Evolutionary conservation across 2,888 invertebrate species (phyloP), one percentile per base, ranked within the genome.

Genomic region (Phrixothrix hirtus): DNA sequence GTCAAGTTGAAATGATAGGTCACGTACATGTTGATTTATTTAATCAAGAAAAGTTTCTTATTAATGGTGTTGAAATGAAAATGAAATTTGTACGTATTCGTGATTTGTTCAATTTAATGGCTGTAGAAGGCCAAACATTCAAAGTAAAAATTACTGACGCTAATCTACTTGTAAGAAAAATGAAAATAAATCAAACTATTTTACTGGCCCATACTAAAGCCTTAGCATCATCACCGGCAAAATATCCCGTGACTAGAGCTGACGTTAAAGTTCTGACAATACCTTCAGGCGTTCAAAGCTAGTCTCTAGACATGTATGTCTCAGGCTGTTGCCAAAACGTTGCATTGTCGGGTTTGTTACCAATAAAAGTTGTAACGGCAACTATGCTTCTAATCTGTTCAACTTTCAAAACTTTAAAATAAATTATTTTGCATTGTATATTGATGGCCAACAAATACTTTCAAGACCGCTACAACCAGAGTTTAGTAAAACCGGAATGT

Each of bases 101-200:
- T 4, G 44, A n/a, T n/a, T n/a, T n/a, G 34, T 45, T 45, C 12
- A 45, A 11, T 30, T 36, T 45, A 17, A 45, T 45, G 45, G 36
- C 16, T n/a, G 16, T n/a, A n/a, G n/a, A n/a, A n/a, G n/a, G n/a
- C n/a, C n/a, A n/a, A n/a, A n/a, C n/a, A n/a, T n/a, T n/a, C n/a
- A n/a, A n/a, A n/a, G n/a, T n/a, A n/a, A 29, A 29, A 6, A 32
- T 32, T 6, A 13, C 13, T 10, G 14, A 32, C 7, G 32, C 32
- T 13, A 13, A 13, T 13, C 12, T 32, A 3, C 32, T 32, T 5
- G 32, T 32, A 11, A 32, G 32, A 32, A 32, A 13, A 32, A 32
- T 32, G 32, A 32, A 32, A 32, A 32, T 32, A 11, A 32, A 32
- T 32, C 32, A 10, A 9, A 13, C 5, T 2, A 13, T 32, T 13